Conservation (phyloP, 1,140 invertebrate species). For the Eueides isabella region DNA sequence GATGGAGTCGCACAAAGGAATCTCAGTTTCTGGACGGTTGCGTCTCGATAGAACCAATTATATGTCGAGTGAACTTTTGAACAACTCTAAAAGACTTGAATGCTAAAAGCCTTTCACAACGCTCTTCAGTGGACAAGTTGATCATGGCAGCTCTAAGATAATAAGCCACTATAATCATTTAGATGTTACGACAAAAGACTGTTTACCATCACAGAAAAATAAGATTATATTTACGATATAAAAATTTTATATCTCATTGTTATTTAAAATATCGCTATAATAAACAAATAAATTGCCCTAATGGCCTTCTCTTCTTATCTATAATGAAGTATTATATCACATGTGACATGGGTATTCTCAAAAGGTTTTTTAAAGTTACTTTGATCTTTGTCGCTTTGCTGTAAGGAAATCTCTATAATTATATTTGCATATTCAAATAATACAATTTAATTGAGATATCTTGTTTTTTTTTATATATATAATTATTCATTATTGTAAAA, state of each 20-base stretch:
- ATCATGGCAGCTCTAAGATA: not conserved
- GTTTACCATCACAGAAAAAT: too few relatives aligned
- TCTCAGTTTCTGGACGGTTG: conserved; percentile 67
- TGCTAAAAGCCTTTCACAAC: conserved; percentile 28
- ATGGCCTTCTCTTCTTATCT: too few relatives aligned
- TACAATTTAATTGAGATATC: not conserved
- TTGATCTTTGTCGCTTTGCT: not conserved
- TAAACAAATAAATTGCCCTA: not conserved
- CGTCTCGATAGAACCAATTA: conserved; percentile 70
- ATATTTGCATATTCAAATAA: too few relatives aligned
- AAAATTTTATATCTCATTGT: not conserved
- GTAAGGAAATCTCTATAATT: too few relatives aligned
- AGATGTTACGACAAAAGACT: too few relatives aligned
- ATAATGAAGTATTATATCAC: not conserved
- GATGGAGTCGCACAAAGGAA: conserved; percentile 69
- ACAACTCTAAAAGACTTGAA: conserved; percentile 26
- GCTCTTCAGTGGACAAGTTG: conserved; percentile 18
- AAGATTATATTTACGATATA: too few relatives aligned
- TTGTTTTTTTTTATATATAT: not conserved
- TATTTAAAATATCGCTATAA: too few relatives aligned
- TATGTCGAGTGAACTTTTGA: conserved; percentile 39
- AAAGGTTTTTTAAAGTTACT: not conserved
- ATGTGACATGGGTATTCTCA: not conserved
- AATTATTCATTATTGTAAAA: too few relatives aligned
- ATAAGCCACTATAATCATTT: not conserved